Conservation (phyloP, 2,797 vertebrate genomes). For the Hephaestus fuliginosus region DNA sequence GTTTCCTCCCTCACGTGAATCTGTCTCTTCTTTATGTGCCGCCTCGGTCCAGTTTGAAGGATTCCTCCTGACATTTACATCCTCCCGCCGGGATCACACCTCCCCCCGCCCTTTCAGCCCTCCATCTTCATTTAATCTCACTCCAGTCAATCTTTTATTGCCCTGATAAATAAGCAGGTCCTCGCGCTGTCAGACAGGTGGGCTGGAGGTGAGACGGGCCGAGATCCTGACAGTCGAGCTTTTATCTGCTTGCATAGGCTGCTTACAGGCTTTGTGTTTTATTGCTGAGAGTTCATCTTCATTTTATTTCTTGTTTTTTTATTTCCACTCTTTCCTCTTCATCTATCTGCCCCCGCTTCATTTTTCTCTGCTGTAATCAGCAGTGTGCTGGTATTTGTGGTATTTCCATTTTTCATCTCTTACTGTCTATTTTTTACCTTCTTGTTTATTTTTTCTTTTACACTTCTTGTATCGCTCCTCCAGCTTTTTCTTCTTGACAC, state of each 20-base stretch:
- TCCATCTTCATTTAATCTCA: neutral
- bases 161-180: neutral
- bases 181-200: conserved; percentile 13
- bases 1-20: too few relatives aligned
- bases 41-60: neutral
- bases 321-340: too few relatives aligned
- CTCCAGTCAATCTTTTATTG: conserved; percentile 12
- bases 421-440: neutral
- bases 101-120: too few relatives aligned
- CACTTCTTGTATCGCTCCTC: too few relatives aligned
- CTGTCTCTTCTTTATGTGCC: neutral
- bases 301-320: too few relatives aligned
- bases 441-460: neutral
- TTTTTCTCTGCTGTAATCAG: neutral
- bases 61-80: conserved; percentile 32
- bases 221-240: neutral
- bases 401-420: neutral
- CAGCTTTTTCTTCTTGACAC: too few relatives aligned
- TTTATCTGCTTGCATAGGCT: neutral
- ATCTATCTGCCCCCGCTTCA: neutral
- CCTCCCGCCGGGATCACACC: neutral
- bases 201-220: conserved; percentile 16
- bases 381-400: too few relatives aligned
- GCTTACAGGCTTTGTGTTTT: neutral
- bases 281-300: neutral